Base-by-base conservation (phyloP, 1,140 invertebrate species). In the Cyclina sinensis region DNA sequence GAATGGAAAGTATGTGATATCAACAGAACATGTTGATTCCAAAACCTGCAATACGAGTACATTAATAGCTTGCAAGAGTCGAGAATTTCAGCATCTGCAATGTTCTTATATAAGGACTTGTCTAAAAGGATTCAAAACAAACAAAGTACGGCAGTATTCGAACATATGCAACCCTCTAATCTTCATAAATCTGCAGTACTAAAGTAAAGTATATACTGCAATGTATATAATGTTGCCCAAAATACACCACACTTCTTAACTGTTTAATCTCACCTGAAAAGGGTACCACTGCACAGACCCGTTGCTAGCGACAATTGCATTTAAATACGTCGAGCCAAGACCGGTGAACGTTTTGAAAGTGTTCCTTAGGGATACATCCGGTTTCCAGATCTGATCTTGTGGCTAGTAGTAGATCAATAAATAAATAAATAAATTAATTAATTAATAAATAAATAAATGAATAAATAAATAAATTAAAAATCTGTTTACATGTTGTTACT, bases 1-100 rank as follows among this genome's bases (percentile, higher is more conserved):
- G 93, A 98, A 99, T 0, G 98, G 98, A 94, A 98, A 95, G 95
- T 99, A 99, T 43, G 98, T 86, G 62, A 99, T 99, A 95, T 99
- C 99, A 92, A 99, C 99, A 18, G 98, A 99, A 96, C 99, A 99
- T 74, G 98, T 99, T 95, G 98, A 99, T 97, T 99, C 97, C 95
- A 99, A 99, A 94, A 99, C 99, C 65, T 99, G 98, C 39, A 99
- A 32, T 43, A 14, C 43, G n/a, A n/a, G n/a, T n/a, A n/a, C n/a
- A n/a, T n/a, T n/a, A n/a, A n/a, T n/a, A n/a, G n/a, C n/a, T n/a
- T n/a, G n/a, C n/a, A n/a, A n/a, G n/a, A n/a, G n/a, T n/a, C n/a
- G n/a, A n/a, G n/a, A n/a, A n/a, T n/a, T n/a, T n/a, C n/a, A n/a
- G n/a, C n/a, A n/a, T n/a, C n/a, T n/a, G n/a, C n/a, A n/a, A n/a